Percentiles rank a stretch among this genome's conserved stretches.
phyloP scores from a whole-genome alignment of 2,797 vertebrate species.

The Poeciliopsis presidionis region DNA sequence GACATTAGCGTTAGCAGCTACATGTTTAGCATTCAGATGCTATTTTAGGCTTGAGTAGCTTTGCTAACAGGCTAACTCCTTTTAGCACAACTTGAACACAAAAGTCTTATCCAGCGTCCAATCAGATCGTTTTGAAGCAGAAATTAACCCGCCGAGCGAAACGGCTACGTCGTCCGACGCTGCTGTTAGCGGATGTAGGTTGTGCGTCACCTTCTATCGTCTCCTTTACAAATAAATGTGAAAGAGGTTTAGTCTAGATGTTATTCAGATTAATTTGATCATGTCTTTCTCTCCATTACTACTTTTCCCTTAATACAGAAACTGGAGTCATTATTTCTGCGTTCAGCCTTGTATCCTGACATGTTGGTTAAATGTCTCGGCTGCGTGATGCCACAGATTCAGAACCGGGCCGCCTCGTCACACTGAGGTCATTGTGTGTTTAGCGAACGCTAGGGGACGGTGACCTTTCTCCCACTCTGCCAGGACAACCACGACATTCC shows the following conservation, averaged over 20 bases:
- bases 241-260: background rate
- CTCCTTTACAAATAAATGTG: background rate
- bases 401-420: background rate
- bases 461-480: slow-evolving; percentile 44
- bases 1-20: too few species aligned
- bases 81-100: too few species aligned
- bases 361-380: background rate
- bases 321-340: too few species aligned
- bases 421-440: background rate
- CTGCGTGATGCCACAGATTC: background rate
- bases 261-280: background rate
- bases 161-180: too few species aligned
- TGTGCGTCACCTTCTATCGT: background rate
- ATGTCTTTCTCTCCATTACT: background rate
- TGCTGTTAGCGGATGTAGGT: too few species aligned
- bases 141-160: too few species aligned
- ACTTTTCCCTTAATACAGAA: background rate
- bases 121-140: too few species aligned
- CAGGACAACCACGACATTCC: slow-evolving; percentile 41
- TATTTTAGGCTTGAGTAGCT: too few species aligned
- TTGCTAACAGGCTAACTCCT: too few species aligned
- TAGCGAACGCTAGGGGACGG: background rate
- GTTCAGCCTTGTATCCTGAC: background rate
- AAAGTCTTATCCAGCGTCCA: too few species aligned
- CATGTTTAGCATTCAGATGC: too few species aligned